phyloP scores from a whole-genome alignment of 64 coral and sea anemone genomes.

The Montipora efflorescens region DNA sequence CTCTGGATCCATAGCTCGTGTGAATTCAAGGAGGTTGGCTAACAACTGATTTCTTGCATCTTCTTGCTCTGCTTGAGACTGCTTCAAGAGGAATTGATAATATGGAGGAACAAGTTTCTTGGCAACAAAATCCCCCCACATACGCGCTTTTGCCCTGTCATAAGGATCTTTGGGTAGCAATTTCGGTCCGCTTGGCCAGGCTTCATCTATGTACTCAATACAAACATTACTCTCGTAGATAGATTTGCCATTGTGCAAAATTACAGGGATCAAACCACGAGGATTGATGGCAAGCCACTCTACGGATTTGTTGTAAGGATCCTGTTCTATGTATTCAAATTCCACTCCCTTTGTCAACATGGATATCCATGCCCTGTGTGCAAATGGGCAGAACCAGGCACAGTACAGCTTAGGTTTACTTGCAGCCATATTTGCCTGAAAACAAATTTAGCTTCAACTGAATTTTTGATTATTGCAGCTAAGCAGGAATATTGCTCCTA shows the following conservation, averaged over 20 bases:
- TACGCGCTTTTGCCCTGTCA: constrained; percentile 49
- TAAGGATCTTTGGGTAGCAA: constrained; percentile 54
- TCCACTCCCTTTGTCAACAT: constrained; percentile 54
- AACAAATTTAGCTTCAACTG: too few species aligned
- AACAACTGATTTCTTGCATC: constrained; percentile 41
- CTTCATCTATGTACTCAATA: constrained; percentile 71
- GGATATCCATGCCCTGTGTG: constrained; percentile 66
- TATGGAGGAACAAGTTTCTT: constrained; percentile 50
- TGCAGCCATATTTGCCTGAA: neutral
- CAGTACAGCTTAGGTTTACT: constrained; percentile 65
- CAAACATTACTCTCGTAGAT: constrained; percentile 67
- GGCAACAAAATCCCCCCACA: constrained; percentile 67
- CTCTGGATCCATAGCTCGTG: constrained; percentile 48
- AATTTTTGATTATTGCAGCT: too few species aligned
- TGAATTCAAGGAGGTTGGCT: constrained; percentile 18
- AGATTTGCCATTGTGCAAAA: constrained; percentile 43
- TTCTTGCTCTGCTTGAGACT: constrained; percentile 47
- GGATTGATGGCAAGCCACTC: constrained; percentile 66
- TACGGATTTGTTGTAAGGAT: constrained; percentile 66
- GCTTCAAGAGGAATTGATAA: constrained; percentile 45
- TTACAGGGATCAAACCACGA: constrained; percentile 44
- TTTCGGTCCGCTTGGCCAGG: neutral
- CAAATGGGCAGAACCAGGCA: constrained; percentile 74
- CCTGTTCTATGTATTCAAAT: constrained; percentile 67
- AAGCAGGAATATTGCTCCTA: too few species aligned